A percentile compares a stretch with the other conserved stretches of the same genome.
Evolutionary conservation across 2,797 vertebrate species (phyloP).

Genomic region (Percopsis omiscomaycus): DNA sequence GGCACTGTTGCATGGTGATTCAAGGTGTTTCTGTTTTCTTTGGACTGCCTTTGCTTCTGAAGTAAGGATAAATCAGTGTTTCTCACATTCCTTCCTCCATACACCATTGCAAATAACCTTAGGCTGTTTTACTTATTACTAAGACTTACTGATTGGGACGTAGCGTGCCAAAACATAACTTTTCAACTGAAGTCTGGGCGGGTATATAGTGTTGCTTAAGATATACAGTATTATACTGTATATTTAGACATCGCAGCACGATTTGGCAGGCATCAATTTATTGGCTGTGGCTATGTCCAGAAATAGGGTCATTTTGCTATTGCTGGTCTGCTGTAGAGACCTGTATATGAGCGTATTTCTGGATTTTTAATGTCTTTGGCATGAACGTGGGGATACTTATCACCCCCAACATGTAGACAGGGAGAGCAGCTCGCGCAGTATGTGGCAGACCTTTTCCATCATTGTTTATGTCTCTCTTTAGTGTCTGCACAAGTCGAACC

Average conservation of each 20-base stretch:
- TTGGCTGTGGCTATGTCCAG: slow-evolving; percentile 41
- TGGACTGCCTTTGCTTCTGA: slow-evolving; percentile 41
- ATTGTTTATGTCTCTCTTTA: slow-evolving; percentile 60
- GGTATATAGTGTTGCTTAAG: slow-evolving; percentile 23
- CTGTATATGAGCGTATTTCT: slow-evolving; percentile 66
- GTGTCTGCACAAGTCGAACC: slow-evolving; percentile 41
- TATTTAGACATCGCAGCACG: slow-evolving; percentile 47
- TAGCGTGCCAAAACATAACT: slow-evolving; percentile 38
- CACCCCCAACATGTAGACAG: slow-evolving; percentile 52
- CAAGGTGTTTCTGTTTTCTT: slow-evolving; percentile 62
- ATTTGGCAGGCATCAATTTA: slow-evolving; percentile 35
- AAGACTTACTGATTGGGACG: slow-evolving; percentile 41
- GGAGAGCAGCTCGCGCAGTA: slow-evolving; percentile 41
- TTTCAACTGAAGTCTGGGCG: slow-evolving; percentile 19
- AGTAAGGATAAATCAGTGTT: slow-evolving; percentile 52
- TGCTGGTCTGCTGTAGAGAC: slow-evolving; percentile 36
- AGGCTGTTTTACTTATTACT: slow-evolving; percentile 49
- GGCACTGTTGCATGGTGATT: slow-evolving; percentile 45
- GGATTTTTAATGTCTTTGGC: slow-evolving; percentile 60
- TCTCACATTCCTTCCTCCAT: slow-evolving; percentile 47
- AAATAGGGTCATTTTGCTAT: slow-evolving; percentile 45
- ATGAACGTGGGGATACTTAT: slow-evolving; percentile 52
- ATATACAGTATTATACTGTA: slow-evolving; percentile 33
- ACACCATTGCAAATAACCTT: slow-evolving; percentile 33
- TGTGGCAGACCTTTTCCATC: slow-evolving; percentile 57